phyloP scores from a whole-genome alignment of 1,140 invertebrate species.

The Mycetomoellerius zeteki region DNA sequence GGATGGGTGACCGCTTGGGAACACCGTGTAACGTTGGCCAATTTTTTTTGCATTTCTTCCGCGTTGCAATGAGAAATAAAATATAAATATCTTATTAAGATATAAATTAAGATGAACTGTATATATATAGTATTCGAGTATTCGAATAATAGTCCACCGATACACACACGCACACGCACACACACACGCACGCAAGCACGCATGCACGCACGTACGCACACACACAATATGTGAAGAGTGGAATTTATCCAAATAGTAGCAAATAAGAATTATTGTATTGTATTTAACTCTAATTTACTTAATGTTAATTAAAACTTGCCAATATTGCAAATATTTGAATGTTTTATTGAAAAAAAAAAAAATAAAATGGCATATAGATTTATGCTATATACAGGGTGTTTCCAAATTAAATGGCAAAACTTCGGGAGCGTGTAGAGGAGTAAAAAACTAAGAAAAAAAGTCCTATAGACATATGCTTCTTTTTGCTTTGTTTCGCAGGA shows the following conservation, averaged over 20 bases:
- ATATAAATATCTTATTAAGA: not conserved
- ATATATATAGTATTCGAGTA: no score
- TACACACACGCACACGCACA: no score
- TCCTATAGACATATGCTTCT: no score
- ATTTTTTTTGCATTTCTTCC: not conserved
- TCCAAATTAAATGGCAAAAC: no score
- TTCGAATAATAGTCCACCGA: no score
- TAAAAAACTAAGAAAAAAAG: no score
- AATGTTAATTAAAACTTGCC: not conserved
- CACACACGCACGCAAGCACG: no score
- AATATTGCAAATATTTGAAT: not conserved
- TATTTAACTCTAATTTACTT: not conserved
- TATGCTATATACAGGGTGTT: no score
- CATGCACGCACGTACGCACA: no score
- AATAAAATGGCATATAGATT: not conserved
- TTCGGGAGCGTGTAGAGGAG: no score
- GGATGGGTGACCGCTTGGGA: not conserved
- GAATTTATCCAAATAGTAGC: not conserved
- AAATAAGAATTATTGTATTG: not conserved
- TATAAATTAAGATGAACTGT: no score
- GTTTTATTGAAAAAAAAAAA: not conserved
- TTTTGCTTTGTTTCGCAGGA: no score
- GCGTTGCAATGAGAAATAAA: conserved; percentile 20
- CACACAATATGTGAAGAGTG: not conserved
- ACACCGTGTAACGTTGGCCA: not conserved